These are phyloP conservation scores for Monopis laevigella DNA, from an alignment of 2,888 invertebrate species.

Conservation along the genomic window DNA sequence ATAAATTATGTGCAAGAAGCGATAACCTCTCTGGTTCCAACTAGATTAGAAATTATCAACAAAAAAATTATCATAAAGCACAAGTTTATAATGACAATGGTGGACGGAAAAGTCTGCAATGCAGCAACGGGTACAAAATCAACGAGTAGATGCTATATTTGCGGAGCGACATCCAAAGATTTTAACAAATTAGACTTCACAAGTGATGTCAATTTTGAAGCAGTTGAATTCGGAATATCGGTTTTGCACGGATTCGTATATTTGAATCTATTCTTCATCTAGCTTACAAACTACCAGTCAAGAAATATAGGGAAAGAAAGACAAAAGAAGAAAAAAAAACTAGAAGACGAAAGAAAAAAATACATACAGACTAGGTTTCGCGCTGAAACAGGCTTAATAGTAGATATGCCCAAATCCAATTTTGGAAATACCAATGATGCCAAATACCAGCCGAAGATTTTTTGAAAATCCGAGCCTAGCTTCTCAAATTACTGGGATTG, in stretches of 20 bases:
- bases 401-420: constrained; percentile 21
- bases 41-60: no score
- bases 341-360: constrained; percentile 16
- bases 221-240: no score
- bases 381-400: background rate
- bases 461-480: background rate
- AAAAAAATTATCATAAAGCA: no score
- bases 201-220: background rate
- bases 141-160: constrained; percentile 16
- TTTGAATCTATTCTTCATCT: constrained; percentile 20
- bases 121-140: constrained; percentile 14
- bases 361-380: constrained; percentile 22
- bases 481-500: background rate
- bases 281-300: constrained; percentile 18
- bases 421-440: constrained; percentile 29
- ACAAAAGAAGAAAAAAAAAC: constrained; percentile 16
- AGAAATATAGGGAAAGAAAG: constrained; percentile 22
- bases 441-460: constrained; percentile 10
- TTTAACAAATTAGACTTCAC: constrained; percentile 10
- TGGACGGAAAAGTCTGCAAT: constrained; percentile 2
- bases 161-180: constrained; percentile 1
- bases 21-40: no score
- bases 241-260: no score
- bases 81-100: no score
- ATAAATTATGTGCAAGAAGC: background rate